Percentiles rank a stretch among this genome's conserved stretches.
Conservation (phyloP, 2,797 vertebrate genomes). For the Sebastes steindachneri region DNA sequence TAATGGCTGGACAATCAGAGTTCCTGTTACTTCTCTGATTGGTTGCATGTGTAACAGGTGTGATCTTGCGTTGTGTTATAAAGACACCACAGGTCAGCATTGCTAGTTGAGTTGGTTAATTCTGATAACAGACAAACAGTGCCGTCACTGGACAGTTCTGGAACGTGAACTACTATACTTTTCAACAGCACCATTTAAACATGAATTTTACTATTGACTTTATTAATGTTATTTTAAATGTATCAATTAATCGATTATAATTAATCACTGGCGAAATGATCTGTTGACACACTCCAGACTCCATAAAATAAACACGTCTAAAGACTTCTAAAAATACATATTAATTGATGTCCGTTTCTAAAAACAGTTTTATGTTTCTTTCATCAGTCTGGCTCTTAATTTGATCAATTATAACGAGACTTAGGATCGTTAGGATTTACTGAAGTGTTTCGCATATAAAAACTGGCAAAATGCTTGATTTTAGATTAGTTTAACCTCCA, state of each 20-base stretch:
- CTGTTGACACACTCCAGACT: background rate
- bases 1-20: background rate
- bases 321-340: background rate
- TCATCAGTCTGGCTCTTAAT: background rate
- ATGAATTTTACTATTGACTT: background rate
- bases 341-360: background rate
- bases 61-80: no score
- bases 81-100: no score
- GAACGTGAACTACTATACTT: background rate
- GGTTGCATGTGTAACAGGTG: no score
- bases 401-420: background rate
- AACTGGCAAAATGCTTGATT: background rate
- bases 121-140: no score
- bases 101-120: no score
- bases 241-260: background rate
- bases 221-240: background rate
- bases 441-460: background rate
- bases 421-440: background rate
- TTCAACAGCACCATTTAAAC: background rate
- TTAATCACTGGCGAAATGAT: background rate
- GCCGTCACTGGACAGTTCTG: no score
- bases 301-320: background rate
- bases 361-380: background rate
- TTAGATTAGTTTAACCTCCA: conserved; percentile 26
- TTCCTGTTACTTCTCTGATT: background rate